Evolutionary conservation across 2,113 vertebrate species (phyloP).

Genomic region (Corapipo altera): DNA sequence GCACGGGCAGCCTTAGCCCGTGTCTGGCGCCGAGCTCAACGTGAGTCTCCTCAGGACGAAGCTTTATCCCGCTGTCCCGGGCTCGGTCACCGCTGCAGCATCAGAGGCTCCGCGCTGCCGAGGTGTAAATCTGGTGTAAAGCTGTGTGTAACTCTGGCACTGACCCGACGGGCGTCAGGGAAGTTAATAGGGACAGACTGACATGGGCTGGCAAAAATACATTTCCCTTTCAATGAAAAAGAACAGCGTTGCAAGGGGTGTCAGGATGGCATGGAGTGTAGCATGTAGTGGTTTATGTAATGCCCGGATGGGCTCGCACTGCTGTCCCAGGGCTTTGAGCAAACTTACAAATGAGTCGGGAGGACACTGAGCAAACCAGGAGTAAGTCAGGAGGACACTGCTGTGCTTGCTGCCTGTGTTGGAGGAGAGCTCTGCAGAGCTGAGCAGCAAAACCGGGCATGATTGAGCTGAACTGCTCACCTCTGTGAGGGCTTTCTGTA

Average conservation of each 20-base stretch:
- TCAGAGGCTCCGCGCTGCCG: not conserved
- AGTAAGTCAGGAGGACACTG: not conserved
- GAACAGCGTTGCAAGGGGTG: not conserved
- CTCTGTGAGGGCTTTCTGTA: not conserved
- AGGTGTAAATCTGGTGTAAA: not conserved
- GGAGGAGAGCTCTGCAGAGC: not conserved
- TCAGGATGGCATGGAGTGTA: not conserved
- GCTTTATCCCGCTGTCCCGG: not conserved
- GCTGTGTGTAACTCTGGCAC: not conserved
- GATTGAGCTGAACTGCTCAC: not conserved
- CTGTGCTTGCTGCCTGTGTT: not conserved
- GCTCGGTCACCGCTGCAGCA: not conserved
- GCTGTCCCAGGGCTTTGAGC: accelerated
- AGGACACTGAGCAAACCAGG: not conserved
- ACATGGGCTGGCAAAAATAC: not conserved
- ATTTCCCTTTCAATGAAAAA: not conserved
- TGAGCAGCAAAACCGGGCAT: accelerated
- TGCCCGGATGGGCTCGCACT: not conserved
- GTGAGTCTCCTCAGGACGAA: accelerated
- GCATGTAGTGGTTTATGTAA: not conserved
- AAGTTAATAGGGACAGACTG: not conserved
- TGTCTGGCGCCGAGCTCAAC: not conserved
- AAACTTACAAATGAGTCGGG: not conserved
- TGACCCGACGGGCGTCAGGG: not conserved
- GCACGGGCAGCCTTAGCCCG: not conserved